Evolutionary conservation across 2,888 invertebrate species (phyloP), one percentile per base, ranked within the genome.

Genomic region (Bedellia somnulentella): DNA sequence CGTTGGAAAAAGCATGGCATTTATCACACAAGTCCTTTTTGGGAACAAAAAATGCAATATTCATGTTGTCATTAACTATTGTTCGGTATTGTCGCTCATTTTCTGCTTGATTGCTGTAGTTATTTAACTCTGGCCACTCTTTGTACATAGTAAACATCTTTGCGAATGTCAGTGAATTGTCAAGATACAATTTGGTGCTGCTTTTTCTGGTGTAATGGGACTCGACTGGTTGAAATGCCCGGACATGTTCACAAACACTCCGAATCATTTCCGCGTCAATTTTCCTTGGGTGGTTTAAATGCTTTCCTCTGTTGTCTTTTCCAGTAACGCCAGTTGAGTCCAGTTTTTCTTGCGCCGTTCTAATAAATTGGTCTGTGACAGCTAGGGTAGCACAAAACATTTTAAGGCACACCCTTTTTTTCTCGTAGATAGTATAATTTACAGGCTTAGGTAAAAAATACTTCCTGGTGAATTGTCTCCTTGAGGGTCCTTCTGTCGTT

Each of bases 391-490:
- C 16, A 12, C 12, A 15, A 29, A 29, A 29, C 11, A 16, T 29
- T 13, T 29, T 29, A 4, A 29, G 22, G 22, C 29, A 29, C 8
- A 29, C 29, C 22, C 14, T 21, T 15, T 15, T 3, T 15, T 4
- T 11, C 22, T 29, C 22, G 13, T 11, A 29, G 12, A 13, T 8
- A 13, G 15, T 11, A 12, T 29, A 21, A 15, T 18, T 12, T 5
- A 22, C 9, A 9, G 29, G 29, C 16, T 14, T 18, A 8, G 22
- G 29, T 21, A 29, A 29, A 15, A 13, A 29, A 29, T 29, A 29
- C 14, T 29, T 29, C 22, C 18, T 29, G 12, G 18, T 29, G 14
- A 21, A 29, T 29, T 16, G 8, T 9, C 29, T 14, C 27, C n/a
- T n/a, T n/a, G n/a, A n/a, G n/a, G n/a, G n/a, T n/a, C n/a, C n/a